A percentile compares a stretch with the other conserved stretches of the same genome.
Conservation (phyloP, 2,888 invertebrate genomes). For the Ctenicera cuprea region DNA sequence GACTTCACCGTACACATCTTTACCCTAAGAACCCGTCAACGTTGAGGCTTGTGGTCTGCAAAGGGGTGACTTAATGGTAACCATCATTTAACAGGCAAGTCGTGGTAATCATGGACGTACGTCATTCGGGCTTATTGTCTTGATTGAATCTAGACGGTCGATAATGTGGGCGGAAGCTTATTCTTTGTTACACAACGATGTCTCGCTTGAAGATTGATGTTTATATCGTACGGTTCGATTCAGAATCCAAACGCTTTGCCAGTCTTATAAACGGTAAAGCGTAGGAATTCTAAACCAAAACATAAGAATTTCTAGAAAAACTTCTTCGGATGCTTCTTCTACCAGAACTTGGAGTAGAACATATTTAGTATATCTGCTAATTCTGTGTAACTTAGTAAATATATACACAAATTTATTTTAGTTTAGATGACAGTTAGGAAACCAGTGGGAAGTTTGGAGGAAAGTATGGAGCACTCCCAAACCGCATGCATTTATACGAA, state of each 20-base stretch:
- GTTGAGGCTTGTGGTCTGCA: conserved; percentile 52
- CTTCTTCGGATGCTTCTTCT: no score
- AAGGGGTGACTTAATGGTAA: conserved; percentile 55
- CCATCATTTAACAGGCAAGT: conserved; percentile 58
- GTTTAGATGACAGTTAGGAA: no score
- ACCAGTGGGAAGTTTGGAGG: no score
- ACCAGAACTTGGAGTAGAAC: no score
- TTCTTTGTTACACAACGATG: conserved; percentile 40
- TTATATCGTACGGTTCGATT: conserved; percentile 78
- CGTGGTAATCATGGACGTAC: conserved; percentile 49
- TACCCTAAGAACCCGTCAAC: conserved; percentile 36
- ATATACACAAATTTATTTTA: no score
- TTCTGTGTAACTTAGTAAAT: no score
- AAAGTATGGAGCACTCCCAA: no score
- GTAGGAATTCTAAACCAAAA: conserved; percentile 96
- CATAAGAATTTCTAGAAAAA: conserved; percentile 59
- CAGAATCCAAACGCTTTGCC: conserved; percentile 98
- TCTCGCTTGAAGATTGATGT: conserved; percentile 42
- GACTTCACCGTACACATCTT: conserved; percentile 25
- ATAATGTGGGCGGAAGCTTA: conserved; percentile 39
- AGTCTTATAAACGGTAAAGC: conserved; percentile 88
- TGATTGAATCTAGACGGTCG: conserved; percentile 45
- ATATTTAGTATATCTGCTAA: no score
- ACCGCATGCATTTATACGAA: no score
- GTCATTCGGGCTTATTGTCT: conserved; percentile 50